A percentile compares a stretch with the other conserved stretches of the same genome.
Evolutionary conservation across 2,113 vertebrate genomes (phyloP).

Genomic region (Daubentonia madagascariensis): DNA sequence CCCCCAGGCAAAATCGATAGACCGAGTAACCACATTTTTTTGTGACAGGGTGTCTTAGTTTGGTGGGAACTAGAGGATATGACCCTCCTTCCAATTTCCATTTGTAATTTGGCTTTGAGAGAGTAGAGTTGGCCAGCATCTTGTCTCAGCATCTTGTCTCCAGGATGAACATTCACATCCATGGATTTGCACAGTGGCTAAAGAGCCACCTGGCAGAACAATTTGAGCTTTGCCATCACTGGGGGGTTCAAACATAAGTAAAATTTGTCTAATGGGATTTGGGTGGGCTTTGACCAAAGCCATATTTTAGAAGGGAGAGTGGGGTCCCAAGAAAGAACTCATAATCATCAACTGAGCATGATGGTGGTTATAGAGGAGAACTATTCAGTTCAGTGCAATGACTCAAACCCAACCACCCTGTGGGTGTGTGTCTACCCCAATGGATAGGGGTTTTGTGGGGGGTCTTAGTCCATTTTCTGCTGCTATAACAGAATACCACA

Average conservation of each 20-base stretch:
- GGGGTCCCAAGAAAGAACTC: background rate
- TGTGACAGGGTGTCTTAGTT: background rate
- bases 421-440: rapidly evolving
- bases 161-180: background rate
- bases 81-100: background rate
- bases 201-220: background rate
- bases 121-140: background rate
- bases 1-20: background rate
- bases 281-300: background rate
- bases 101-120: background rate
- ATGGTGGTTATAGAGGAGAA: background rate
- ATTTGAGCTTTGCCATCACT: background rate
- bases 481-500: background rate
- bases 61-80: background rate
- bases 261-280: background rate
- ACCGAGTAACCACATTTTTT: background rate
- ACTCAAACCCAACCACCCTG: background rate
- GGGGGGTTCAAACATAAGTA: background rate
- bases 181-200: background rate
- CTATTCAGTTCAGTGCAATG: background rate
- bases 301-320: background rate
- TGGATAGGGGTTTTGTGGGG: too few relatives aligned
- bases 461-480: background rate
- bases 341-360: background rate
- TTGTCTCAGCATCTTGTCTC: background rate